Evolutionary conservation across 1,140 invertebrate genomes (phyloP).

Genomic region (Tetramorium alpestre): DNA sequence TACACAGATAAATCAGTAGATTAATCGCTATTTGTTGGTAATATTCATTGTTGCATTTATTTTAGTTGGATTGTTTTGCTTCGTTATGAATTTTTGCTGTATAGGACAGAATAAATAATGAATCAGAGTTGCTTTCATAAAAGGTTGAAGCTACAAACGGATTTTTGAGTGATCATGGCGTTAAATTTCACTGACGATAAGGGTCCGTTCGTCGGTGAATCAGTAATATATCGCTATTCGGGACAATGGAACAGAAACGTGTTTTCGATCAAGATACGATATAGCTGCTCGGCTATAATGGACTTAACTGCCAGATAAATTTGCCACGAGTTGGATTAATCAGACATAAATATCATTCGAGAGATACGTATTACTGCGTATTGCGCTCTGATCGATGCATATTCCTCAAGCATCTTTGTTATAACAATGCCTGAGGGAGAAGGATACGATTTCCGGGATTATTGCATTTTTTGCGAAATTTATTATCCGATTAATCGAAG

Average conservation of each 20-base stretch:
- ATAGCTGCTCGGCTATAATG: constrained; percentile 34
- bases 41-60: background rate
- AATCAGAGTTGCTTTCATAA: background rate
- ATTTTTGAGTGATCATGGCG: constrained; percentile 4
- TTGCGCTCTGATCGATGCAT: constrained; percentile 2
- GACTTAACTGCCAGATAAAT: constrained; percentile 47
- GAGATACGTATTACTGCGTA: background rate
- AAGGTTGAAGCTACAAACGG: background rate
- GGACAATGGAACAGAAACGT: constrained; percentile 6
- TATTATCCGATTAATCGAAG: constrained; percentile 23
- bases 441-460: background rate
- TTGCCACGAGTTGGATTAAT: constrained; percentile 39
- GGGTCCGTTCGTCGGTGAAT: background rate
- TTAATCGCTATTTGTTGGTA: background rate
- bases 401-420: constrained; percentile 7
- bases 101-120: background rate
- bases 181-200: constrained; percentile 38
- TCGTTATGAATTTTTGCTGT: background rate
- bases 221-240: constrained; percentile 12
- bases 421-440: background rate
- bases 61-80: background rate
- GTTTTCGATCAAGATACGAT: constrained; percentile 56
- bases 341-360: constrained; percentile 36
- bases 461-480: constrained; percentile 7
- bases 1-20: background rate